Conservation (phyloP, 1,140 invertebrate genomes). For the Lysiphlebus fabarum region DNA sequence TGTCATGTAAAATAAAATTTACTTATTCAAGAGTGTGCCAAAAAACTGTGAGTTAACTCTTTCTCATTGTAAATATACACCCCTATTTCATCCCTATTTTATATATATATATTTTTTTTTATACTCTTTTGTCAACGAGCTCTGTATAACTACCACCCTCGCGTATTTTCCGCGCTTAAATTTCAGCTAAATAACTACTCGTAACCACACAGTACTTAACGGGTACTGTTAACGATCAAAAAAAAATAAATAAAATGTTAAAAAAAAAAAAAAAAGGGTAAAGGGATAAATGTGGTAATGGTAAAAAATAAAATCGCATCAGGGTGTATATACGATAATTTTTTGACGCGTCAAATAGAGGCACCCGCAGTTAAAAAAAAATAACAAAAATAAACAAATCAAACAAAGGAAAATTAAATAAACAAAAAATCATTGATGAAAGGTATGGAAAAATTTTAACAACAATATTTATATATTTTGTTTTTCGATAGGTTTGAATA, state of each 20-base stretch:
- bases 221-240: conserved; percentile 50
- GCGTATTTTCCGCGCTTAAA: conserved; percentile 35
- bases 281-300: conserved; percentile 14
- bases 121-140: conserved; percentile 4
- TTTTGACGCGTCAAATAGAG: conserved; percentile 2
- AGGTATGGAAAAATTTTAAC: neutral
- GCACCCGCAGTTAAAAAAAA: conserved; percentile 9
- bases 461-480: neutral
- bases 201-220: conserved; percentile 38
- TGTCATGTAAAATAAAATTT: conserved; percentile 24
- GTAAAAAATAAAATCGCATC: neutral
- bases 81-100: conserved; percentile 1
- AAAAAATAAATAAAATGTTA: conserved; percentile 32
- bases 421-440: neutral
- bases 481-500: conserved; percentile 1
- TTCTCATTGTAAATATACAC: conserved; percentile 14
- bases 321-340: conserved; percentile 7
- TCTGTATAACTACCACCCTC: neutral
- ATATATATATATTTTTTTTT: neutral
- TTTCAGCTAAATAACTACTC: conserved; percentile 45
- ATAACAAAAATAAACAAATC: neutral
- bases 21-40: conserved; percentile 20
- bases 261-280: conserved; percentile 28
- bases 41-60: conserved; percentile 10
- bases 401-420: neutral